Percentiles rank a stretch among this genome's conserved stretches.
phyloP scores from a whole-genome alignment of 2,797 vertebrate species.

The Hipposideros larvatus region DNA sequence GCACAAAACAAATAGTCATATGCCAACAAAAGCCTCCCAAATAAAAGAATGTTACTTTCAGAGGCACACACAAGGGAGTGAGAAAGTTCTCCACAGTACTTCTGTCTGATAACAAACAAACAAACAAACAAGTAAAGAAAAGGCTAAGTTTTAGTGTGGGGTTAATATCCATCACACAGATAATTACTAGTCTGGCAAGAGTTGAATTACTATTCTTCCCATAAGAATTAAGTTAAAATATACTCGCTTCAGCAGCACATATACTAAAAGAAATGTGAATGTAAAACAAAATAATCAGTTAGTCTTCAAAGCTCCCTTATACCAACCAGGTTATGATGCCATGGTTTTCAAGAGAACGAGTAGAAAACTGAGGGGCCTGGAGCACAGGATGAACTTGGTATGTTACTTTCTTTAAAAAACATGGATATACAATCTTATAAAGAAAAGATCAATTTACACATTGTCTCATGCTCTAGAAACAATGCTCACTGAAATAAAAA shows the following conservation, averaged over 20 bases:
- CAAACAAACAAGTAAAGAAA: not conserved
- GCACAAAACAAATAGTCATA: conserved; percentile 30
- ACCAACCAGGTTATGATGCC: not conserved
- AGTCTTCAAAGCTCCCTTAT: conserved; percentile 36
- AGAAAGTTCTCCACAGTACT: not conserved
- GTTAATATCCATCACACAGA: not conserved
- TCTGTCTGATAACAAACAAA: conserved; percentile 25
- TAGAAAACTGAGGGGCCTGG: not conserved
- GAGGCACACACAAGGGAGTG: not conserved
- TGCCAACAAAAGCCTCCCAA: conserved; percentile 27
- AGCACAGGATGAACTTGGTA: not conserved
- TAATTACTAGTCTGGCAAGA: conserved; percentile 48
- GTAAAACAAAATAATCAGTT: conserved; percentile 28
- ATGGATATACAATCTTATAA: conserved; percentile 16
- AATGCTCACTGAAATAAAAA: conserved; percentile 5
- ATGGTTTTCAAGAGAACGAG: conserved; percentile 48
- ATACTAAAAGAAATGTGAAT: not conserved
- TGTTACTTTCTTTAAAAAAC: conserved; percentile 2
- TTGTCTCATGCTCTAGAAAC: conserved; percentile 33
- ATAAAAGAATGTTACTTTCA: conserved; percentile 9
- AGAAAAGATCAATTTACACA: not conserved
- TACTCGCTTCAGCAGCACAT: too few relatives aligned
- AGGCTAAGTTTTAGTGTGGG: not conserved
- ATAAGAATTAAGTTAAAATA: not conserved
- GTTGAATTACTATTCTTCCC: conserved; percentile 28